Evolutionary conservation across 2,888 invertebrate species (phyloP), one percentile per base, ranked within the genome.

Genomic region (Eucera pruinosa): DNA sequence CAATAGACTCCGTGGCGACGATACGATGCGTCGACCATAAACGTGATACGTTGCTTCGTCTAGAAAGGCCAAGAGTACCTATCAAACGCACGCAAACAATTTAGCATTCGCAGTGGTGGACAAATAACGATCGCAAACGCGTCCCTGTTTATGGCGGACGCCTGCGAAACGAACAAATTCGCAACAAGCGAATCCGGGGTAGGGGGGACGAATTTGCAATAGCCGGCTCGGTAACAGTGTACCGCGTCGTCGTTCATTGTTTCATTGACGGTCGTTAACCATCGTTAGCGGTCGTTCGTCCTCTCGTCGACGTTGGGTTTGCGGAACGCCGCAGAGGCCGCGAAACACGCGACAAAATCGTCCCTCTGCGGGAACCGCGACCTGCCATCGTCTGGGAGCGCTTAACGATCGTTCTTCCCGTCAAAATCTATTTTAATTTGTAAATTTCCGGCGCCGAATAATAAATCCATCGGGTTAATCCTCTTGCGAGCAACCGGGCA

Each of bases 211-310:
- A 58, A 74, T 67, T 74, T 58, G 25, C 50, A 67, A 52, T 58
- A 36, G 36, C 48, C 6, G 25, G 61, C 36, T 66, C 41, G 62
- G 48, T 64, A 45, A 43, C 73, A 54, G 55, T 33, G 54, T 60
- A 25, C 39, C 54, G 50, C 33, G 43, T 72, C 70, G 72, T 75
- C 76, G 70, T 83, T 85, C 84, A 85, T 86, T 85, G 85, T 85
- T 86, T 84, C 82, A 74, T 82, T 78, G 78, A 73, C 61, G 79
- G 73, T 86, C 85, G 86, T 86, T 88, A 89, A 83, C 73, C 82
- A 80, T 84, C 81, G 86, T 89, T 89, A 87, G 83, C 85, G 84
- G 82, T 83, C 73, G 84, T 75, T 70, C 73, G 74, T 83, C 78
- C 77, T 79, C 75, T 82, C 73, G 86, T 85, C 87, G 79, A 73